Base-by-base conservation (phyloP, 2,888 invertebrate genomes). In the Andrena dorsata region DNA sequence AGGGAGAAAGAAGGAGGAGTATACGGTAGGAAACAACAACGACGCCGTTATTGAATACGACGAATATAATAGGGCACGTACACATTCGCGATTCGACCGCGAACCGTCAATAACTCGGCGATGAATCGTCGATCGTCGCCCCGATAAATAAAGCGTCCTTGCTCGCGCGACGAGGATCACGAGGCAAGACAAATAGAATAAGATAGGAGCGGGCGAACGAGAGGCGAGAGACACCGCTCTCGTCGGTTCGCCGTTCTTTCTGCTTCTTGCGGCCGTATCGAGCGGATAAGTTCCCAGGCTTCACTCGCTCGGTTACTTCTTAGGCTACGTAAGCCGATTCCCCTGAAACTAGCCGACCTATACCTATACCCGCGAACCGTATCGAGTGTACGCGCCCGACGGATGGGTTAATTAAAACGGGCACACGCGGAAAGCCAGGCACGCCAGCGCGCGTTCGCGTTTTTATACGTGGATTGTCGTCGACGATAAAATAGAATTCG, bases 261-360 rank as follows among this genome's bases (percentile, higher is more conserved):
- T 86, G 76, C 66, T 82, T 83, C 81, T 88, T 86, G 80, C 83
- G 69, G 75, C 73, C 65, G 82, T 83, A 82, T 86, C 87, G 84
- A 85, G 66, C 81, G 84, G 81, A 83, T 82, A 89, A 70, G 84
- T 89, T 89, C 86, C 85, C 88, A 89, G 89, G 87, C 87, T 85
- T 85, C 82, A 63, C 79, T 84, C 64, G 79, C 74, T 79, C 83
- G 86, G 85, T 88, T 85, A 86, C 76, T 87, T 85, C 85, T 86
- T 87, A 71, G 70, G 75, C 76, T 77, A 64, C 73, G 80, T 80
- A 81, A 84, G 69, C 79, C 68, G 82, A 87, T 80, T 85, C 71
- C 76, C 72, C 74, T 77, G 80, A 64, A 77, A 80, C 68, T 78
- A 56, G 69, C 68, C 84, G 82, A 81, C 70, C 75, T 84, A 77